Evolutionary conservation across 1,140 invertebrate genomes (phyloP).

Genomic region (Lordiphosa mommai): DNA sequence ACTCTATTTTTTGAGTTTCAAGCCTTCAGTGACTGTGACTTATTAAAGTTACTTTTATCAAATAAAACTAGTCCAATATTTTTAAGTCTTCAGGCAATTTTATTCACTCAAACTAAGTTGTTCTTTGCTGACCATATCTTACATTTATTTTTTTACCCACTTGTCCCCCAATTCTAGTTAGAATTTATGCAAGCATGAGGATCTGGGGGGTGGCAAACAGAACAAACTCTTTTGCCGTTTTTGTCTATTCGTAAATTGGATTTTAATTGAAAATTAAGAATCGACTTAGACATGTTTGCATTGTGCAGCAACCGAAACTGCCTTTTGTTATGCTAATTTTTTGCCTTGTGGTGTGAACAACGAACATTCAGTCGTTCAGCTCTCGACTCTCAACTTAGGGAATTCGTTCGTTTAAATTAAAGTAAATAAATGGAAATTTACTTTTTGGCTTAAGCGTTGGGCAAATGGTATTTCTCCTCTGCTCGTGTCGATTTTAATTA

Average conservation of each 20-base stretch:
- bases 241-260: slow-evolving; percentile 62
- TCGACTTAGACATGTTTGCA: slow-evolving; percentile 72
- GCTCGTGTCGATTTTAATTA: slow-evolving; percentile 52
- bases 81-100: no score
- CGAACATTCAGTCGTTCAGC: slow-evolving; percentile 22
- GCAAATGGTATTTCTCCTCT: slow-evolving; percentile 27
- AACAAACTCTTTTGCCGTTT: slow-evolving; percentile 30
- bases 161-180: no score
- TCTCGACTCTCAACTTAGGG: slow-evolving; percentile 11
- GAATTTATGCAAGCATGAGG: no score
- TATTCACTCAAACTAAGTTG: no score
- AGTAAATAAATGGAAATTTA: slow-evolving; percentile 72
- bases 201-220: no score
- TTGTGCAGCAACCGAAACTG: slow-evolving; percentile 55
- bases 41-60: not conserved
- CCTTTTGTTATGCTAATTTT: slow-evolving; percentile 72
- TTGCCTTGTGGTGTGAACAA: slow-evolving; percentile 34
- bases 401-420: slow-evolving; percentile 52
- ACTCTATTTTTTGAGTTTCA: no score
- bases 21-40: no score
- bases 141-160: no score
- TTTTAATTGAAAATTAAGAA: slow-evolving; percentile 77
- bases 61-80: no score
- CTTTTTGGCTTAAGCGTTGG: slow-evolving; percentile 66
- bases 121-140: no score